These are phyloP conservation scores for Temnothorax ravouxi DNA, from an alignment of 2,888 invertebrate species.

Conservation along the genomic window DNA sequence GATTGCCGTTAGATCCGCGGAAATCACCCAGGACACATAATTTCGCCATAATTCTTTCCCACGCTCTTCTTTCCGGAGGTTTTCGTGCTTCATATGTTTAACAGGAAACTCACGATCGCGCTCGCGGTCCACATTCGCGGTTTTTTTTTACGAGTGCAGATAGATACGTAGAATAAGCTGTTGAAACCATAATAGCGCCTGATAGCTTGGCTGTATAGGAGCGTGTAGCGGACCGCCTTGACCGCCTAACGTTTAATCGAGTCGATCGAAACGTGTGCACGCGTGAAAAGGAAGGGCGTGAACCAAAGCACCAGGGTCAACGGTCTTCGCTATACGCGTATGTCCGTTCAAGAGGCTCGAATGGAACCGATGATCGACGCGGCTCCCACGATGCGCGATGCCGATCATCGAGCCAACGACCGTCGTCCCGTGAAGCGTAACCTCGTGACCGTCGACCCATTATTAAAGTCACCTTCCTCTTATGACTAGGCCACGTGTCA, in stretches of 20 bases:
- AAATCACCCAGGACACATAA: background rate
- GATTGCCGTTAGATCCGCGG: background rate
- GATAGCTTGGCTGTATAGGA: background rate
- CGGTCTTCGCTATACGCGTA: slow-evolving; percentile 51
- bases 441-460: slow-evolving; percentile 59
- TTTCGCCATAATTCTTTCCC: slow-evolving; percentile 4
- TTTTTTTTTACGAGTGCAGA: background rate
- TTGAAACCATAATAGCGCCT: background rate
- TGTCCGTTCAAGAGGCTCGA: slow-evolving; percentile 43
- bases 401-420: slow-evolving; percentile 36
- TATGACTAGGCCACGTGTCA: slow-evolving; percentile 11
- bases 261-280: slow-evolving; percentile 63
- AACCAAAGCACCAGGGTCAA: slow-evolving; percentile 52
- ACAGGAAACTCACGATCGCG: background rate
- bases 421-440: slow-evolving; percentile 60
- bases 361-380: slow-evolving; percentile 62
- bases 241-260: slow-evolving; percentile 50
- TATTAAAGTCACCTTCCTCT: slow-evolving; percentile 55
- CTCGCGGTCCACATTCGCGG: background rate
- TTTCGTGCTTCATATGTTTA: background rate
- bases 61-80: background rate
- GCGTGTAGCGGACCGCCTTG: slow-evolving; percentile 4
- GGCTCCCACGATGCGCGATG: slow-evolving; percentile 67
- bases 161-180: background rate
- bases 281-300: slow-evolving; percentile 37